phyloP scores from a whole-genome alignment of 2,888 invertebrate genomes.

The Platerodrilus igneus region DNA sequence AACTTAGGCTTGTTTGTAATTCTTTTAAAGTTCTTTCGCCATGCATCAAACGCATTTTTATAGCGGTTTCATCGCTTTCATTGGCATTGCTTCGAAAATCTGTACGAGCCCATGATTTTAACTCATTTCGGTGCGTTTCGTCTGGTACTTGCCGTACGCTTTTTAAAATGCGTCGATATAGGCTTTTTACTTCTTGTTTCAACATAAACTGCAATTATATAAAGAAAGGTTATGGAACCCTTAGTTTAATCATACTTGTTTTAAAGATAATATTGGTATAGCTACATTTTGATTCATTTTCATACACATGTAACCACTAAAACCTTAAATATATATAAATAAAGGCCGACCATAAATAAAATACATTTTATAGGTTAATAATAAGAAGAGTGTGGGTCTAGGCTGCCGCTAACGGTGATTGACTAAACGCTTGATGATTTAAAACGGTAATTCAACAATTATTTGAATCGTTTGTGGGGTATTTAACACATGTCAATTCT shows the following conservation, averaged over 20 bases:
- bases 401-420: too few species aligned
- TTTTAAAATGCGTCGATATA: conserved; percentile 70
- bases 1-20: conserved; percentile 58
- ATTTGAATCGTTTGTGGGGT: too few species aligned
- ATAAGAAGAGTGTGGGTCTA: too few species aligned
- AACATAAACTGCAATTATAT: conserved; percentile 65
- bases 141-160: conserved; percentile 64
- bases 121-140: conserved; percentile 57
- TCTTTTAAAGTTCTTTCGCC: conserved; percentile 67
- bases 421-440: too few species aligned
- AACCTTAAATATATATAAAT: too few species aligned
- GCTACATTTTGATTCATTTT: too few species aligned
- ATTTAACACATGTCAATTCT: too few species aligned
- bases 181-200: conserved; percentile 69
- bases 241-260: conserved; percentile 52
- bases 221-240: not conserved
- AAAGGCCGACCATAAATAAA: too few species aligned
- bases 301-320: too few species aligned
- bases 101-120: conserved; percentile 66
- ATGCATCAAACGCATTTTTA: conserved; percentile 66
- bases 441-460: too few species aligned
- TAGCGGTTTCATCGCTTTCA: conserved; percentile 66
- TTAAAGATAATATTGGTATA: conserved; percentile 51
- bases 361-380: too few species aligned
- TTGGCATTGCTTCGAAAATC: conserved; percentile 71